These are phyloP conservation scores for Centropyge bicolor DNA, from an alignment of 2,797 vertebrate species.

Conservation along the genomic window DNA sequence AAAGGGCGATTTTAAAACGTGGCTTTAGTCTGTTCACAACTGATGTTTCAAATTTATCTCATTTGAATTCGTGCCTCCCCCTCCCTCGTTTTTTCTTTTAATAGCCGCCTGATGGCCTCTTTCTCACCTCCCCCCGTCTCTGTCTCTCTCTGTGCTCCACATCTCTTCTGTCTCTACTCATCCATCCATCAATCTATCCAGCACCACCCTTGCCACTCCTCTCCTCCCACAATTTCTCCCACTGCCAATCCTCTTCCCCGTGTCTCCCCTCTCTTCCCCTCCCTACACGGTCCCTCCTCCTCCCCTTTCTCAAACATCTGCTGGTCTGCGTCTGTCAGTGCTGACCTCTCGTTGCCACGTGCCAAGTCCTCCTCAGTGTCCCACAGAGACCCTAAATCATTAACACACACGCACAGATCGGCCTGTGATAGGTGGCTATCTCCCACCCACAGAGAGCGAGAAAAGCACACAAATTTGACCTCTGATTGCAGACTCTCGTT, in stretches of 20 bases:
- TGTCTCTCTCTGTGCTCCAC: not conserved
- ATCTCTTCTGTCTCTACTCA: conserved; percentile 41
- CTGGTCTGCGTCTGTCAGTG: conserved; percentile 65
- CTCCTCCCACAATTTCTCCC: conserved; percentile 31
- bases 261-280: conserved; percentile 9
- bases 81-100: conserved; percentile 17
- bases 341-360: conserved; percentile 73
- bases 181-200: conserved; percentile 66
- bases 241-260: conserved; percentile 25
- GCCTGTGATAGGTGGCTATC: conserved; percentile 47
- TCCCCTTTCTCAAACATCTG: conserved; percentile 69
- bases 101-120: not conserved
- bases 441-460: conserved; percentile 32
- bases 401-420: conserved; percentile 35
- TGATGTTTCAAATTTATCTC: not conserved
- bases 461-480: conserved; percentile 49
- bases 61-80: conserved; percentile 1
- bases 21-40: not conserved
- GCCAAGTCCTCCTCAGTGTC: conserved; percentile 65
- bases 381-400: conserved; percentile 78
- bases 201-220: conserved; percentile 49
- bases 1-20: not conserved
- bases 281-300: conserved; percentile 26
- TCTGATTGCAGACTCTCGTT: conserved; percentile 55
- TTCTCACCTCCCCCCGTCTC: conserved; percentile 7